A percentile compares a stretch with the other conserved stretches of the same genome.
phyloP scores from a whole-genome alignment of 2,797 vertebrate genomes.

The Dendrocincla tyrannina region DNA sequence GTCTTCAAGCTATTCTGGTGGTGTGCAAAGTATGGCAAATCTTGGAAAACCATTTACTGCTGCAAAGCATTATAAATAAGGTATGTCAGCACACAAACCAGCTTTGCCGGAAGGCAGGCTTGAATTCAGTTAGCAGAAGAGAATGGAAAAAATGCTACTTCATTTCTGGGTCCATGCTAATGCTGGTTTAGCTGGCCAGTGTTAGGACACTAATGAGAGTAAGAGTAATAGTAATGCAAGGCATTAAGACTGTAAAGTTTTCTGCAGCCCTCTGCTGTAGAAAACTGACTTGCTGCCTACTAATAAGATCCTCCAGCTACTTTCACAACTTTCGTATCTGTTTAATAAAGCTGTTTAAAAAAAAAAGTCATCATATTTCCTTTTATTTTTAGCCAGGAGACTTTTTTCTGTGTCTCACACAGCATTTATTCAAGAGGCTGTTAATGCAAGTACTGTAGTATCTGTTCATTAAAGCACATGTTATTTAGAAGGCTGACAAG shows the following conservation, averaged over 20 bases:
- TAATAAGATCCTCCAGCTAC: background rate
- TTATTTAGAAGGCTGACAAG: slow-evolving; percentile 49
- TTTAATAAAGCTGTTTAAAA: background rate
- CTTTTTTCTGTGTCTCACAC: background rate
- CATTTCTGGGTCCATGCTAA: background rate
- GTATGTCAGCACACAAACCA: background rate
- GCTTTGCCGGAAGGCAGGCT: background rate
- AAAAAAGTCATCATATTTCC: background rate
- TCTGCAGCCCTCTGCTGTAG: background rate
- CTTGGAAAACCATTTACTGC: background rate
- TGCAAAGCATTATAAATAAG: background rate
- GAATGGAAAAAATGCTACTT: background rate
- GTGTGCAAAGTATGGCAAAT: background rate
- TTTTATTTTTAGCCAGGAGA: background rate
- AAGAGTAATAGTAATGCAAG: background rate
- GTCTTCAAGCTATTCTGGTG: background rate
- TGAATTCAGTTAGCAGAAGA: background rate
- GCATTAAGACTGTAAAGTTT: background rate
- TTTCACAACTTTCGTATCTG: background rate
- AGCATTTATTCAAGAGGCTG: background rate
- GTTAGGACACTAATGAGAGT: background rate
- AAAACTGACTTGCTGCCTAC: background rate
- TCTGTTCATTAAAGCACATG: slow-evolving; percentile 39
- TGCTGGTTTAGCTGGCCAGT: background rate
- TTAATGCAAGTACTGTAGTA: slow-evolving; percentile 18